phyloP scores from a whole-genome alignment of 2,888 invertebrate species.

The Cryptocephalus primarius region DNA sequence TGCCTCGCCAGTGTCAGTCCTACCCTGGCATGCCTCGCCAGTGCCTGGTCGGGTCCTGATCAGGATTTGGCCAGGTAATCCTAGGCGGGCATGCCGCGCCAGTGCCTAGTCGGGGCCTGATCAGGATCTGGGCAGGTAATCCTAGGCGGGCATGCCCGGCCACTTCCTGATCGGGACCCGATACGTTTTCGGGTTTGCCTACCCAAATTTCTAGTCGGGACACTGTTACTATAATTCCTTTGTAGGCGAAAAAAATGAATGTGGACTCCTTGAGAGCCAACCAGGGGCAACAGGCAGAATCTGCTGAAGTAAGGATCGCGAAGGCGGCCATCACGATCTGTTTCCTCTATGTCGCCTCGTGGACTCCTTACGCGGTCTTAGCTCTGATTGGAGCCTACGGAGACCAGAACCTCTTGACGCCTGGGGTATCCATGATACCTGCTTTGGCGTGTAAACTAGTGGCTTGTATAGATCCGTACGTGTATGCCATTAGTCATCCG shows the following conservation, averaged over 20 bases:
- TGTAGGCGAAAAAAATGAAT: slow-evolving; percentile 79
- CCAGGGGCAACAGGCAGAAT: slow-evolving; percentile 52
- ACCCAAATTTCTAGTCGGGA: too few relatives aligned
- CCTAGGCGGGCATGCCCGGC: too few relatives aligned
- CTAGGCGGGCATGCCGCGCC: too few relatives aligned
- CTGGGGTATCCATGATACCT: slow-evolving; percentile 75
- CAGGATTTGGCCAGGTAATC: too few relatives aligned
- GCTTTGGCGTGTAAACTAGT: slow-evolving; percentile 79
- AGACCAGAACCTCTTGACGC: slow-evolving; percentile 59
- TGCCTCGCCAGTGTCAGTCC: too few relatives aligned
- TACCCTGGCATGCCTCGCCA: too few relatives aligned
- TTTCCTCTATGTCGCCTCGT: slow-evolving; percentile 73
- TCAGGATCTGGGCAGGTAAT: too few relatives aligned
- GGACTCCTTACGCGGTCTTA: slow-evolving; percentile 83
- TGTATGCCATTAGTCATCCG: slow-evolving; percentile 86
- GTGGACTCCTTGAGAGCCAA: slow-evolving; percentile 71
- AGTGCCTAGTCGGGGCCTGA: too few relatives aligned
- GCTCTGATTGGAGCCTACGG: slow-evolving; percentile 77
- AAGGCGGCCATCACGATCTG: slow-evolving; percentile 82
- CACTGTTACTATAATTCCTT: background rate
- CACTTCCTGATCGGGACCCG: too few relatives aligned
- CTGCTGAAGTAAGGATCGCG: slow-evolving; percentile 75
- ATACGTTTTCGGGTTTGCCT: too few relatives aligned
- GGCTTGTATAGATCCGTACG: slow-evolving; percentile 85
- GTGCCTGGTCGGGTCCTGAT: too few relatives aligned